These are phyloP conservation scores for Dipodomys stephensi DNA, from an alignment of 2,113 vertebrate genomes.

Conservation along the genomic window DNA sequence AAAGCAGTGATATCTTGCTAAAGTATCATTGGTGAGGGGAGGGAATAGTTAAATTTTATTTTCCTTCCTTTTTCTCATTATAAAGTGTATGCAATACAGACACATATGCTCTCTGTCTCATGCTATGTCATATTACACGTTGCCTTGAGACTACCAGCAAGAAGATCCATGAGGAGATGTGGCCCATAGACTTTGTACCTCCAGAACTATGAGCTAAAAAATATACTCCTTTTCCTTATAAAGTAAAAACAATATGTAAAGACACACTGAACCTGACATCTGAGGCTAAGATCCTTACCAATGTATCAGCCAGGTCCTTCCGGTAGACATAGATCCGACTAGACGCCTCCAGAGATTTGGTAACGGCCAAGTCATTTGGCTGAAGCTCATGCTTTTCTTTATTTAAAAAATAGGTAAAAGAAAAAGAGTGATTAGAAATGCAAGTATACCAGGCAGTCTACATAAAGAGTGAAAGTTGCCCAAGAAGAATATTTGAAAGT, in stretches of 20 bases:
- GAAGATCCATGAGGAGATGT: too few species aligned
- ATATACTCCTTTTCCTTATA: too few species aligned
- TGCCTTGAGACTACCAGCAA: too few species aligned
- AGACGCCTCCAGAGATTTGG: slow-evolving; percentile 89
- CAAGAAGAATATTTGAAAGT: slow-evolving; percentile 51
- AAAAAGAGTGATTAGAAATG: slow-evolving; percentile 62
- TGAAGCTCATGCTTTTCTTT: slow-evolving; percentile 94
- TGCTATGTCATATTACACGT: too few species aligned
- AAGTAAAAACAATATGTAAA: background rate
- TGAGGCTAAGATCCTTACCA: slow-evolving; percentile 88
- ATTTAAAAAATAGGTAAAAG: slow-evolving; percentile 56
- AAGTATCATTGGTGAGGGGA: background rate
- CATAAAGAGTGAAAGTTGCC: slow-evolving; percentile 9
- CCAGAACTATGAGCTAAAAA: too few species aligned
- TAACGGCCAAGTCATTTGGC: slow-evolving; percentile 92
- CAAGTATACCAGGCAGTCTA: background rate
- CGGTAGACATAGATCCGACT: slow-evolving; percentile 93
- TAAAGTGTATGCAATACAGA: background rate
- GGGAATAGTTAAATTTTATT: background rate
- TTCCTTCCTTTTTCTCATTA: background rate
- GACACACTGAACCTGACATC: background rate
- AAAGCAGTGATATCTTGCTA: background rate
- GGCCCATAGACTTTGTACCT: too few species aligned
- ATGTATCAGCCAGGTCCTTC: slow-evolving; percentile 92
- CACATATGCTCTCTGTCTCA: too few species aligned